Evolutionary conservation across 2,797 vertebrate genomes (phyloP).

Genomic region (Danio albolineatus): DNA sequence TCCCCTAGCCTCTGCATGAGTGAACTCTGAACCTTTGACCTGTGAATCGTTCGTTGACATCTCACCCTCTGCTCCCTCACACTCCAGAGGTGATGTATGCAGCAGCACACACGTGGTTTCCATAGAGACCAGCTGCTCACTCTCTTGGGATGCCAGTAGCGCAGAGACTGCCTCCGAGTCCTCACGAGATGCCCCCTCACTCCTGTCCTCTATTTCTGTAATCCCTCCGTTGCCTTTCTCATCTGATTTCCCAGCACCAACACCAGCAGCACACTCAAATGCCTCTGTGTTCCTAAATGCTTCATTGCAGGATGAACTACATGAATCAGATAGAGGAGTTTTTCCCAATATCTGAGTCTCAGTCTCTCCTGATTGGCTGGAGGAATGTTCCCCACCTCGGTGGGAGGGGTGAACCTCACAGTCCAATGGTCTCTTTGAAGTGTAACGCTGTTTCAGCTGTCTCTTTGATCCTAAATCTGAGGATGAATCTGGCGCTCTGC

Average conservation of each 20-base stretch:
- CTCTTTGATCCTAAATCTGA: slow-evolving; percentile 90
- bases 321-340: slow-evolving; percentile 19
- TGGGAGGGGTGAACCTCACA: slow-evolving; percentile 65
- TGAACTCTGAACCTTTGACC: slow-evolving; percentile 59
- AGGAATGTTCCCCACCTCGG: slow-evolving; percentile 62
- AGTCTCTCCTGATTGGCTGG: slow-evolving; percentile 33
- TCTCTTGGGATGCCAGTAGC: slow-evolving; percentile 85
- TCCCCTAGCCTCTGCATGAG: slow-evolving; percentile 45
- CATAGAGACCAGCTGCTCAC: slow-evolving; percentile 71
- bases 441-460: slow-evolving; percentile 85
- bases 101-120: slow-evolving; percentile 73
- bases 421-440: slow-evolving; percentile 81
- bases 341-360: slow-evolving; percentile 43
- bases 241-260: slow-evolving; percentile 38
- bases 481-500: slow-evolving; percentile 86
- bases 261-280: slow-evolving; percentile 4
- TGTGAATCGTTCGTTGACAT: slow-evolving; percentile 42
- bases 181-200: slow-evolving; percentile 75
- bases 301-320: slow-evolving; percentile 35
- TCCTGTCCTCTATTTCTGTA: slow-evolving; percentile 39
- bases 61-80: slow-evolving; percentile 79
- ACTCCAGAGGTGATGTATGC: slow-evolving; percentile 83
- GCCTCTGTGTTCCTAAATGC: slow-evolving; percentile 23
- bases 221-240: slow-evolving; percentile 9
- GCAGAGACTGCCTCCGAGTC: slow-evolving; percentile 86